These are phyloP conservation scores for Hydrocynus forskahlii DNA, from an alignment of 2,797 vertebrate species.

Conservation along the genomic window DNA sequence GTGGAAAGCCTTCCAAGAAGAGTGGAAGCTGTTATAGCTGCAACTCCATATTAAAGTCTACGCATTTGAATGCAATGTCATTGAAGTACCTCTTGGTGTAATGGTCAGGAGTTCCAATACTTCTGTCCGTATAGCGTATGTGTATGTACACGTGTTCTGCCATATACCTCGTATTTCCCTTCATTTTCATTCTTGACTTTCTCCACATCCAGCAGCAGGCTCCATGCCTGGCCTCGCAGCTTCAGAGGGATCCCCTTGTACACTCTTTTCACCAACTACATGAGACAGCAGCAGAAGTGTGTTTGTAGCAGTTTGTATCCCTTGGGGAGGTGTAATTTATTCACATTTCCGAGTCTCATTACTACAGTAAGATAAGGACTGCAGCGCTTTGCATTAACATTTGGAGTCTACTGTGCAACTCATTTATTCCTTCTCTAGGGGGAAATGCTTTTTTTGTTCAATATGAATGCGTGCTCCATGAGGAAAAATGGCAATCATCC, in stretches of 20 bases:
- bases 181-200: constrained; percentile 82
- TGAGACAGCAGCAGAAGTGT: background rate
- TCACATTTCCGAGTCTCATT: background rate
- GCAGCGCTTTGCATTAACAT: background rate
- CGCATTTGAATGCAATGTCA: no score
- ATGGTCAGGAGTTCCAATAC: no score
- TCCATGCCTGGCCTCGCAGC: constrained; percentile 86
- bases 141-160: background rate
- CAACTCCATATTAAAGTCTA: no score
- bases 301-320: background rate
- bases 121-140: no score
- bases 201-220: constrained; percentile 83
- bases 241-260: constrained; percentile 88
- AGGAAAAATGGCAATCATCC: constrained; percentile 36
- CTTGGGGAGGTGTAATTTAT: background rate
- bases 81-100: no score
- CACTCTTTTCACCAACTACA: constrained; percentile 83
- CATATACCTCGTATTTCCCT: constrained; percentile 86
- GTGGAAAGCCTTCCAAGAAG: background rate
- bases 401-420: background rate
- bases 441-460: background rate
- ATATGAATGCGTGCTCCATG: constrained; percentile 5
- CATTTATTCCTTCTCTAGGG: background rate
- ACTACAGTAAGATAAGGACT: background rate
- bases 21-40: no score